Base-by-base conservation (phyloP, 2,113 vertebrate genomes). In the Circaetus gallicus region DNA sequence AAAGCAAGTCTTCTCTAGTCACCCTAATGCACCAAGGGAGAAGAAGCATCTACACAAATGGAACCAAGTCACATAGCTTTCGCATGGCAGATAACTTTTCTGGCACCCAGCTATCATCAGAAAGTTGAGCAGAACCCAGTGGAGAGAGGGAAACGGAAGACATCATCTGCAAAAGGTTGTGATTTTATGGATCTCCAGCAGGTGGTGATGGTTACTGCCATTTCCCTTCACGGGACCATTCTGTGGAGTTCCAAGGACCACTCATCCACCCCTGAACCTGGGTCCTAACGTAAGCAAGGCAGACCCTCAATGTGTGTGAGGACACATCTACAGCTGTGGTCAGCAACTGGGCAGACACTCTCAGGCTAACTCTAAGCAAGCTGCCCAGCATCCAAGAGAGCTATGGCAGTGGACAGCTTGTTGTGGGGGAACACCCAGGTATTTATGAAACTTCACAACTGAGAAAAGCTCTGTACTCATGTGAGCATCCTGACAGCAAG, bases 281-380 rank as follows among this genome's bases (percentile, higher is more conserved):
- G 32, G 16, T 53, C 45, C 26, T 52, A 50, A 8, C 0, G 0
- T 11, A 53, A 28, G 7, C 22, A 28, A 79, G 59, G 65, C 42
- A 59, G 43, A 45, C 7, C 11, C 16, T 20, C 43, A 9, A 1
- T 43, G 17, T 38, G 26, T 58, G 56, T 66, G 61, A 76, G 10
- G 67, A 28, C 13, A 80, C 17, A 7, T 47, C 61, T 74, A 53
- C 34, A 47, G 52, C 40, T 70, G 32, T 14, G 53, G 29, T 19
- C 61, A 66, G 42, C 1, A 6, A 25, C 36, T 7, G 28, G 19
- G 52, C 40, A 56, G 62, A 34, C 32, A 4, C 38, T 29, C 58
- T 59, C 58, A 81, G 53, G 34, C 38, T 38, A 29, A n/a, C 26
- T 50, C 25, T 24, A 24, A 56, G n/a, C 24, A 69, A 65, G 55